phyloP scores from a whole-genome alignment of 2,797 vertebrate genomes.

The Onychomys torridus region DNA sequence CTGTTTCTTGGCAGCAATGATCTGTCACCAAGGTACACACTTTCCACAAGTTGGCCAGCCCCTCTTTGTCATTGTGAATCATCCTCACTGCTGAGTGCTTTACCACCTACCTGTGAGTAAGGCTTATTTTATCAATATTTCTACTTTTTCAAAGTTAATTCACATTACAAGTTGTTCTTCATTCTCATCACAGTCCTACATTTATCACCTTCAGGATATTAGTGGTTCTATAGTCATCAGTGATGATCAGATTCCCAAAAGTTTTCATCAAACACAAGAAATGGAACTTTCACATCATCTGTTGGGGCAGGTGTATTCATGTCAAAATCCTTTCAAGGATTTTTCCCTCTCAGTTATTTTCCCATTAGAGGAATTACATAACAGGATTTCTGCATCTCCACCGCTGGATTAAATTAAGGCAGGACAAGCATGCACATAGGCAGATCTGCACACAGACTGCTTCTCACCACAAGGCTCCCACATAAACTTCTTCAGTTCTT shows the following conservation, averaged over 20 bases:
- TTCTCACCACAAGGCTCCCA: not conserved
- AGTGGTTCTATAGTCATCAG: not conserved
- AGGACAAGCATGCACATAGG: not conserved
- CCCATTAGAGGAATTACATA: not conserved
- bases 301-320: not conserved
- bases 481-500: not conserved
- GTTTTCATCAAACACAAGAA: not conserved
- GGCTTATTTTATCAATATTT: not conserved
- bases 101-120: not conserved
- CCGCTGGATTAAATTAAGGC: slow-evolving; percentile 28
- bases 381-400: not conserved
- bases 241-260: not conserved
- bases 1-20: not conserved
- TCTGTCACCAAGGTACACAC: not conserved
- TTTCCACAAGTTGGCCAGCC: not conserved
- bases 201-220: not conserved
- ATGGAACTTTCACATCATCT: not conserved
- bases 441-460: not conserved
- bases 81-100: not conserved
- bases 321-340: not conserved
- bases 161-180: not conserved
- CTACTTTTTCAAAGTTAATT: not conserved
- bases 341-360: slow-evolving; percentile 26
- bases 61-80: not conserved
- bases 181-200: not conserved